Evolutionary conservation across 2,113 vertebrate species (phyloP), one percentile per base, ranked within the genome.

Genomic region (Sitta europaea): DNA sequence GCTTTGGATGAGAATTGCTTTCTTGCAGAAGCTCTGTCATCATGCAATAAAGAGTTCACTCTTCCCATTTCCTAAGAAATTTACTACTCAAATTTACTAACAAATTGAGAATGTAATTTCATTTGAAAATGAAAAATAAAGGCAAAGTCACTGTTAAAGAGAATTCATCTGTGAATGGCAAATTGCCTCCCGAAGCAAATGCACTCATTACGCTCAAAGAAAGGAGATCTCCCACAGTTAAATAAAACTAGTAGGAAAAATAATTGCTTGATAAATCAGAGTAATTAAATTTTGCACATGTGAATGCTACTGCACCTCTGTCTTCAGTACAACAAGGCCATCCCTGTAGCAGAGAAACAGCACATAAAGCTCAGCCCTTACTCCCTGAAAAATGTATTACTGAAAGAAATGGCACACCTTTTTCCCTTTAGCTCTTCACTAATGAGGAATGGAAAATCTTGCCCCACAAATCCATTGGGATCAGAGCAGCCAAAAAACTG

Each of bases 191-290:
- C 15, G 85, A 62, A 94, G 86, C 88, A 97, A 96, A 95, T 74
- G 74, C 70, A 93, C 92, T 95, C 83, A 88, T 90, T 95, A 96
- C 0, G 6, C 58, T 96, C 70, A 93, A 92, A 86, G 88, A 95
- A 95, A 92, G 55, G 38, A 81, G 72, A 91, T 94, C 88, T 87
- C 87, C 65, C 53, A 82, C 88, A 92, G 83, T 88, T 93, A 92
- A 93, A 63, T 79, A 88, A 95, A 95, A 96, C 79, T 81, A 96
- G 73, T 67, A 94, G 63, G 61, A 91, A 96, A 92, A 94, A 90
- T 84, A 90, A 92, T 91, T 94, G 81, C 81, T 96, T 93, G 94
- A 95, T 97, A 93, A 94, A 97, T 94, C 85, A 90, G 68, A 79
- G 68, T 92, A 92, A 96, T 95, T 96, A 95, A 50, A 95, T 92